These are phyloP conservation scores for Colinus virginianus DNA, from an alignment of 2,113 vertebrate species.

Conservation along the genomic window DNA sequence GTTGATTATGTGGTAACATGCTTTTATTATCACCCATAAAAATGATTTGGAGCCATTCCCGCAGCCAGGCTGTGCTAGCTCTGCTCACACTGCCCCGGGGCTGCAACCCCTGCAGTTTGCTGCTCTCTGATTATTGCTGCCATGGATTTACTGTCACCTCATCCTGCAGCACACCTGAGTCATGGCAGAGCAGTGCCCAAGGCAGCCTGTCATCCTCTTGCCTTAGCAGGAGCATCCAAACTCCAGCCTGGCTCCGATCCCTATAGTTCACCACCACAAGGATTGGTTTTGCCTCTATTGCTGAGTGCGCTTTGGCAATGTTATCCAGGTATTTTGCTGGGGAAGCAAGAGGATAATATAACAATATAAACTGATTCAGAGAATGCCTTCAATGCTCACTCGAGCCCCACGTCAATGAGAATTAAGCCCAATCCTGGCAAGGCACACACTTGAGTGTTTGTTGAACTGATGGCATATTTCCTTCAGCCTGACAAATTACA, in stretches of 20 bases:
- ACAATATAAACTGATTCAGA: not conserved
- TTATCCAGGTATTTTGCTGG: not conserved
- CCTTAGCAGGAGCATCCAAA: not conserved
- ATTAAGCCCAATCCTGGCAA: not conserved
- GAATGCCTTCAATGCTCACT: not conserved
- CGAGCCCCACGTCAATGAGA: not conserved
- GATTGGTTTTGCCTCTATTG: not conserved
- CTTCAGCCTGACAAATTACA: not conserved
- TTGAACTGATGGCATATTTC: not conserved
- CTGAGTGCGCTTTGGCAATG: not conserved
- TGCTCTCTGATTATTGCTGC: not conserved
- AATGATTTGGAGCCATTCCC: constrained; percentile 55
- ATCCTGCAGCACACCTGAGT: not conserved
- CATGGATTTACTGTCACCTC: not conserved
- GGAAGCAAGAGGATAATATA: not conserved
- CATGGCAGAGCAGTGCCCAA: not conserved
- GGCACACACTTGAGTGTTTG: not conserved
- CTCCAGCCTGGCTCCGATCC: not conserved
- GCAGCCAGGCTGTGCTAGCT: not conserved
- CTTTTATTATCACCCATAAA: constrained; percentile 68
- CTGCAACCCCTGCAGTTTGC: not conserved
- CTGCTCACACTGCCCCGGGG: not conserved
- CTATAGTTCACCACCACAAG: not conserved
- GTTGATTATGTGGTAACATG: constrained; percentile 69
- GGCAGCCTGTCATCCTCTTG: not conserved